Conservation (phyloP, 2,888 invertebrate species). For the Habroteleia sp. region DNA sequence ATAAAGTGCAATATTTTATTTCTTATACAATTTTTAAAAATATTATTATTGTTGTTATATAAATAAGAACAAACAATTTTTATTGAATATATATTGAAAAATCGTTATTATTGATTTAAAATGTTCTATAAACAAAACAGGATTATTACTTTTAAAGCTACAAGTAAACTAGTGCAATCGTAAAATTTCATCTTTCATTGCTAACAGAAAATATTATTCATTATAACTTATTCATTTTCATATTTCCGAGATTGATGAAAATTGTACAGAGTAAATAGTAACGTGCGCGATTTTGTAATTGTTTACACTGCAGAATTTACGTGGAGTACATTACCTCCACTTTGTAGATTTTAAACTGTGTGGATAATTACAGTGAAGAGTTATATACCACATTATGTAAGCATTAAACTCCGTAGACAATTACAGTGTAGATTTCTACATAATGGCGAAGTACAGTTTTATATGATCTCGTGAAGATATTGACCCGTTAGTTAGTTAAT, state of each 20-base stretch:
- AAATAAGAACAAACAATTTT: no score
- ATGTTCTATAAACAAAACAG: no score
- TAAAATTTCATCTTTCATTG: not conserved
- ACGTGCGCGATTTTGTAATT: slow-evolving; percentile 31
- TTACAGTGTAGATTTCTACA: slow-evolving; percentile 24
- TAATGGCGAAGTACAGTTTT: slow-evolving; percentile 40
- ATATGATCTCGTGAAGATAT: slow-evolving; percentile 32
- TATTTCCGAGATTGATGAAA: slow-evolving; percentile 13
- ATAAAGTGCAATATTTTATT: no score
- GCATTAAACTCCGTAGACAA: slow-evolving; percentile 48
- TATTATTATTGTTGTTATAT: no score
- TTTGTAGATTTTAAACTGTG: slow-evolving; percentile 48
- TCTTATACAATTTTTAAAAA: no score
- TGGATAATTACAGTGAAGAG: slow-evolving; percentile 47
- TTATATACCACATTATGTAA: slow-evolving; percentile 47
- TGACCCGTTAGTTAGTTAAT: no score
- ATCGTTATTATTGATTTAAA: no score
- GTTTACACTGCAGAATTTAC: slow-evolving; percentile 43
- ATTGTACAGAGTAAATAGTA: slow-evolving; percentile 23
- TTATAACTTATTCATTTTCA: slow-evolving; percentile 15
- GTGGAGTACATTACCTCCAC: slow-evolving; percentile 33
- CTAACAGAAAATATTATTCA: slow-evolving; percentile 8
- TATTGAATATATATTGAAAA: no score
- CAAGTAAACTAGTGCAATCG: not conserved
- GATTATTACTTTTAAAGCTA: no score